These are phyloP conservation scores for Drosophila lacertosa DNA, from an alignment of 1,140 invertebrate genomes.

Conservation along the genomic window DNA sequence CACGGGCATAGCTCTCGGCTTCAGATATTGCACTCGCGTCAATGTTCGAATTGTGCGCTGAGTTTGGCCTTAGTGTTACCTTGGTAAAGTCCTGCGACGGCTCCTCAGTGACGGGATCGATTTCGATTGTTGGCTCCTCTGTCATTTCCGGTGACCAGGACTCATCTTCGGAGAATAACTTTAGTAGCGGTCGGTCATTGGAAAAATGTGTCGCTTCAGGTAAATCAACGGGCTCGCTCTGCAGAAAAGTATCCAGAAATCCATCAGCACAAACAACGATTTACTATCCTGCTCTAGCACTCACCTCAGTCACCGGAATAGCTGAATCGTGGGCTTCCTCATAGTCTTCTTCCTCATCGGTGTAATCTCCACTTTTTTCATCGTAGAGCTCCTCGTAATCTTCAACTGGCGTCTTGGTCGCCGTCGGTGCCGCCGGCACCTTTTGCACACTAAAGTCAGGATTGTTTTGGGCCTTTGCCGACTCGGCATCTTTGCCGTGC, in stretches of 20 bases:
- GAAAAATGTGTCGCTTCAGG: not conserved
- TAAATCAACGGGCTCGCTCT: slow-evolving; percentile 1
- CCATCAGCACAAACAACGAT: not conserved
- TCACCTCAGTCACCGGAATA: not conserved
- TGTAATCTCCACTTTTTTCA: slow-evolving; percentile 5
- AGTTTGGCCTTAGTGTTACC: slow-evolving; percentile 22
- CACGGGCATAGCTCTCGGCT: slow-evolving; percentile 64
- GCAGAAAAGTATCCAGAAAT: not conserved
- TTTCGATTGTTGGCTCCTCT: slow-evolving; percentile 48
- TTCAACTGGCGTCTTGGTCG: not conserved
- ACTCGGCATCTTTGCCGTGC: slow-evolving; percentile 8
- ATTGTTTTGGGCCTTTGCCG: not conserved
- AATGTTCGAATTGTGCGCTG: slow-evolving; percentile 11
- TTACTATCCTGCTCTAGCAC: not conserved
- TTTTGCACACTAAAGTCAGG: not conserved
- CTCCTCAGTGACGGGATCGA: slow-evolving; percentile 36
- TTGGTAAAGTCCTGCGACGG: slow-evolving; percentile 14
- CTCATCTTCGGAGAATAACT: slow-evolving; percentile 63
- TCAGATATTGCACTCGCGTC: slow-evolving; percentile 57
- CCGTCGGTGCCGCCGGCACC: not conserved
- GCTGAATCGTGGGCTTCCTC: slow-evolving; percentile 17
- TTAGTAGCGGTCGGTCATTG: slow-evolving; percentile 50
- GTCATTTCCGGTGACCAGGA: slow-evolving; percentile 32
- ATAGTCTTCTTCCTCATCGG: slow-evolving; percentile 29
- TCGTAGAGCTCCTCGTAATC: slow-evolving; percentile 33